Evolutionary conservation across 2,113 vertebrate species (phyloP).

Genomic region (Xiphophorus hellerii): DNA sequence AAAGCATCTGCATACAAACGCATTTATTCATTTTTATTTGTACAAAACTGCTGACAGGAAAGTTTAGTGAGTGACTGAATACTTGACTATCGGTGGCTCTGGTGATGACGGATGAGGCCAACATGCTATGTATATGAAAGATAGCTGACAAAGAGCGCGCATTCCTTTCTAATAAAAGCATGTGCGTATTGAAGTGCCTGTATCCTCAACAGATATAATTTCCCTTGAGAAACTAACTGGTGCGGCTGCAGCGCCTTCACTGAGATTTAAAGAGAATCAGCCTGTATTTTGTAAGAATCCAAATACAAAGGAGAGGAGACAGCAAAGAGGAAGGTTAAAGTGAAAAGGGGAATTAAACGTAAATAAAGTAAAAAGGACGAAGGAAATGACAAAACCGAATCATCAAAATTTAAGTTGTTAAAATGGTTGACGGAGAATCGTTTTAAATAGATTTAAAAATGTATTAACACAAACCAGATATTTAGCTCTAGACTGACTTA

Average conservation of each 20-base stretch:
- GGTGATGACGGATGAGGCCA: neutral
- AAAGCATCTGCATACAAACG: no score
- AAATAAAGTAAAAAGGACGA: no score
- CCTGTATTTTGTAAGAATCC: neutral
- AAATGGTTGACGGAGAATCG: neutral
- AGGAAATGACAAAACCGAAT: no score
- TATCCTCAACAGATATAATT: neutral
- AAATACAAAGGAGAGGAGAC: neutral
- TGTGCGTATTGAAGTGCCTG: neutral
- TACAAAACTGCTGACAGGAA: neutral
- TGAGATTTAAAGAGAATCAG: neutral
- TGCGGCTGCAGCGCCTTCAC: neutral
- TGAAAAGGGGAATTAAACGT: neutral
- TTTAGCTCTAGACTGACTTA: neutral
- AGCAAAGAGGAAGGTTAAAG: neutral
- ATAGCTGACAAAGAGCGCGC: neutral
- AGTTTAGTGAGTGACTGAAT: neutral
- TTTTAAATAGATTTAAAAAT: neutral
- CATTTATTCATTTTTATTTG: no score
- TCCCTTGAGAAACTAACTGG: neutral
- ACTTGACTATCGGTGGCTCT: neutral
- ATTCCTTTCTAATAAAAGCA: neutral
- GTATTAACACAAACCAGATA: neutral
- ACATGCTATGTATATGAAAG: neutral
- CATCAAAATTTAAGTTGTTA: neutral